Base-by-base conservation (phyloP, 2,888 invertebrate genomes). In the Boloria euphrosyne region DNA sequence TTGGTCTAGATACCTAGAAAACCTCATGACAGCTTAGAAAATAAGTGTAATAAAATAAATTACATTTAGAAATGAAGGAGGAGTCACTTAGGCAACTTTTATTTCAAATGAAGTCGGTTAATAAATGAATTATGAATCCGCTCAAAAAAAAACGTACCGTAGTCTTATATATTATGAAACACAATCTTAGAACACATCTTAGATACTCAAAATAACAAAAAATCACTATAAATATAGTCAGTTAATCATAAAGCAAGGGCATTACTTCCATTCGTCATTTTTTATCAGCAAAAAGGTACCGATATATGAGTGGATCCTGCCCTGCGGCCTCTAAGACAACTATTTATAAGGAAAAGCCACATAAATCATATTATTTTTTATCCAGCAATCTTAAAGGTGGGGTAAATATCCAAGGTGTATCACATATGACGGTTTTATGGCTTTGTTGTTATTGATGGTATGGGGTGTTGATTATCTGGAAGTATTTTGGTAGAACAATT, bases 251-350 rank as follows among this genome's bases (percentile, higher is more conserved):
- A 83, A 83, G 74, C 76, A 79, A 78, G 81, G 84, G 83, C 81
- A 57, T 57, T 44, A 80, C 79, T 76, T 78, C 84, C 86, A 87
- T 87, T 84, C 85, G 84, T 87, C 87, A 87, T 87, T 77, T 82
- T 83, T 89, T 89, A 89, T 89, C 89, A 87, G 86, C 85, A 84
- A 85, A 87, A 86, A 87, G 70, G 73, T 74, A 75, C 89, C 88
- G 80, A 87, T 83, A 88, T 87, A 89, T 88, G 89, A 87, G 84
- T 75, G 74, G 73, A 77, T 75, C 78, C 77, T 82, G 83, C 85
- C 88, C 87, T 83, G 71, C 74, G 80, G 81, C 85, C 88, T 83
- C 80, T 85, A 85, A 89, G 86, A 89, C 89, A 89, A 89, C 90
- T 90, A 90, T 89, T 90, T 90, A 90, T 89, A 85, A 84, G 78